Percentiles rank a stretch among this genome's conserved stretches.
Conservation (phyloP, 2,797 vertebrate species). For the Pangasius macronema region DNA sequence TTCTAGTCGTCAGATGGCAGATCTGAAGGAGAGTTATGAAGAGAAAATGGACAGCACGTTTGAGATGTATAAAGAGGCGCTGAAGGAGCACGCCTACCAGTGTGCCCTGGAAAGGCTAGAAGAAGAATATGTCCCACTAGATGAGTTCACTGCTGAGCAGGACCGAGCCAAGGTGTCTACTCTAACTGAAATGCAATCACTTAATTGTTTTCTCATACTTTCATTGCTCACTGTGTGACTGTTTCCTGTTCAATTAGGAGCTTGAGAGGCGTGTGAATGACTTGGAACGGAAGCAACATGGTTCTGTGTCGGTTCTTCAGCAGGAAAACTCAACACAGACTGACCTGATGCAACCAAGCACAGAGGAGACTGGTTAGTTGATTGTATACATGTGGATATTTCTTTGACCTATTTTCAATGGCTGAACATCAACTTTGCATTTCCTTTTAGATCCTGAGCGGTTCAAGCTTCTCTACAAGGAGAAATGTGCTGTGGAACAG, state of each 20-base stretch:
- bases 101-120: constrained; percentile 84
- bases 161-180: constrained; percentile 79
- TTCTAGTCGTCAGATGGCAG: constrained; percentile 80
- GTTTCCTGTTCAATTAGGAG: constrained; percentile 56
- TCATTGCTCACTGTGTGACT: too few relatives aligned
- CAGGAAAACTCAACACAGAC: constrained; percentile 62
- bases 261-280: constrained; percentile 66
- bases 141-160: constrained; percentile 83
- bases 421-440: neutral
- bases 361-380: constrained; percentile 55
- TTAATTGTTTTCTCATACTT: neutral
- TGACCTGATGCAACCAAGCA: constrained; percentile 10
- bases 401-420: neutral
- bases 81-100: constrained; percentile 88
- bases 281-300: constrained; percentile 57
- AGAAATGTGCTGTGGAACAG: constrained; percentile 71
- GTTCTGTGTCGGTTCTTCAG: neutral
- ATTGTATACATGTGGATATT: neutral
- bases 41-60: constrained; percentile 89
- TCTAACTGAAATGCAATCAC: neutral
- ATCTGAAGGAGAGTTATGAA: constrained; percentile 84
- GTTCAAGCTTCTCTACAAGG: constrained; percentile 63
- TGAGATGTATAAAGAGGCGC: constrained; percentile 89
- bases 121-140: constrained; percentile 82
- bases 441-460: constrained; percentile 54